phyloP scores from a whole-genome alignment of 2,113 vertebrate genomes.

The Thamnaconus septentrionalis region DNA sequence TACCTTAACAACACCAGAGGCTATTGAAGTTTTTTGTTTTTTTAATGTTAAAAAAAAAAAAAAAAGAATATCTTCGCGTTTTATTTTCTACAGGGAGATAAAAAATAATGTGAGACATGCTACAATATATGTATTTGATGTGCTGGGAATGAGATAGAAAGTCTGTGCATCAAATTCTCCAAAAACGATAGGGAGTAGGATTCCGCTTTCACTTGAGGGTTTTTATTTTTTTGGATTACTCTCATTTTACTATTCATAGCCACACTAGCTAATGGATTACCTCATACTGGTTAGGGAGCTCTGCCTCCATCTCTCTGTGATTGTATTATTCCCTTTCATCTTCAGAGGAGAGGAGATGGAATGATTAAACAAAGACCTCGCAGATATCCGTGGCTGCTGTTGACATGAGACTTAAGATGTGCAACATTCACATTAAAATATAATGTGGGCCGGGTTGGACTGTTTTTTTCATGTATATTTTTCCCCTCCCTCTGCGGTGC shows the following conservation, averaged over 20 bases:
- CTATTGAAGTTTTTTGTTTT: conserved; percentile 27
- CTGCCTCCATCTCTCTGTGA: conserved; percentile 54
- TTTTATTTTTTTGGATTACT: conserved; percentile 7
- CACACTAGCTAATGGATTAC: conserved; percentile 72
- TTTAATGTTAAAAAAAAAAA: conserved; percentile 45
- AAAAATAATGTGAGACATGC: conserved; percentile 57
- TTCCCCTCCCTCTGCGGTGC: too few relatives aligned
- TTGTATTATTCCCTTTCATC: conserved; percentile 77
- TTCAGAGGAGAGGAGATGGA: conserved; percentile 61
- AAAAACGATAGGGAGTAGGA: conserved; percentile 41
- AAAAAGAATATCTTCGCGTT: conserved; percentile 31
- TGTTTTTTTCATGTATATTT: not conserved
- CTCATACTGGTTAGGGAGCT: conserved; percentile 66
- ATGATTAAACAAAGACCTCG: conserved; percentile 66
- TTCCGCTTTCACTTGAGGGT: conserved; percentile 42
- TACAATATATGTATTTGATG: conserved; percentile 19
- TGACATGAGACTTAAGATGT: conserved; percentile 54
- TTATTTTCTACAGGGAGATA: conserved; percentile 41
- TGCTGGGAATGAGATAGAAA: conserved; percentile 25
- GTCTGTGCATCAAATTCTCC: conserved; percentile 43
- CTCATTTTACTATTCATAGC: conserved; percentile 62
- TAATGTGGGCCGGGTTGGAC: conserved; percentile 29
- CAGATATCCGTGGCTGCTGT: conserved; percentile 47
- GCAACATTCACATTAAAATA: conserved; percentile 56
- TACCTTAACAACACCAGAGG: conserved; percentile 45